These are phyloP conservation scores for Adela reaumurella DNA, from an alignment of 2,888 invertebrate species.

Conservation along the genomic window DNA sequence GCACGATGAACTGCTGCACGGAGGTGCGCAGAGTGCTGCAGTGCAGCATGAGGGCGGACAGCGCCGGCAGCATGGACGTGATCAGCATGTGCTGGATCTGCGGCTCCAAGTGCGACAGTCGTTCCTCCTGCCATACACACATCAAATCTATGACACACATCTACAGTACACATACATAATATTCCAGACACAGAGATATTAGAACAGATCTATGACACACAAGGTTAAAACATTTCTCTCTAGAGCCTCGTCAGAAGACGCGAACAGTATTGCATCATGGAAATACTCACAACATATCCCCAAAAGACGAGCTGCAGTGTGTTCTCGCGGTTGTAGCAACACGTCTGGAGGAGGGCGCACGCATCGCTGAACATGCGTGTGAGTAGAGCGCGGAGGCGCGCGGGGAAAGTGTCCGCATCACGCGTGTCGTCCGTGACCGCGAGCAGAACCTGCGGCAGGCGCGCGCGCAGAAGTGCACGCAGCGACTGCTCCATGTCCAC, in stretches of 20 bases:
- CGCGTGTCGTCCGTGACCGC: slow-evolving; percentile 18
- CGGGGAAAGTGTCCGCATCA: slow-evolving; percentile 15
- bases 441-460: slow-evolving; percentile 25
- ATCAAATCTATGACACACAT: no score
- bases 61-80: slow-evolving; percentile 15
- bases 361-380: slow-evolving; percentile 25
- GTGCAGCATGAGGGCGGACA: slow-evolving; percentile 13
- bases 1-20: slow-evolving; percentile 7
- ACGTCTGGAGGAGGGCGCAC: slow-evolving; percentile 23
- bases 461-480: slow-evolving; percentile 20
- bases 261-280: no score
- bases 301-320: slow-evolving; percentile 20
- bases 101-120: slow-evolving; percentile 3
- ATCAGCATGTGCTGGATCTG: slow-evolving; percentile 7
- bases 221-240: no score
- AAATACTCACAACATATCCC: slow-evolving; percentile 24
- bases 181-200: no score
- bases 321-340: slow-evolving; percentile 20
- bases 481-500: slow-evolving; percentile 21
- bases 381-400: slow-evolving; percentile 26
- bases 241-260: no score
- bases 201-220: no score
- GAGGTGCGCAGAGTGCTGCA: slow-evolving; percentile 13
- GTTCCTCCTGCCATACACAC: slow-evolving; percentile 5
- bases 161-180: no score